These are phyloP conservation scores for Sycophila texana DNA, from an alignment of 2,888 invertebrate genomes.

Conservation along the genomic window DNA sequence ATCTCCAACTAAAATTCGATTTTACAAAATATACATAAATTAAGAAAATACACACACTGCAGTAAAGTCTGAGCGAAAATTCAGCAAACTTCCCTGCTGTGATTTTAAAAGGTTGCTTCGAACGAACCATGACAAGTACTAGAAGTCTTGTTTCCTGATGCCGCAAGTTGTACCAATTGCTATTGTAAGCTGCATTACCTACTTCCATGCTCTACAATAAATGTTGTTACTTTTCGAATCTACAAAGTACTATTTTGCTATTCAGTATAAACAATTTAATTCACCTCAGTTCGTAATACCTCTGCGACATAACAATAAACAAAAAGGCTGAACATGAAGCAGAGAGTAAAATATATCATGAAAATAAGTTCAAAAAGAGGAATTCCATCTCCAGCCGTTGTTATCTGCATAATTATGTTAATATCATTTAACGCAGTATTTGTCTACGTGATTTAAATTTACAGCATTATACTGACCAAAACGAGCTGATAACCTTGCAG, in stretches of 20 bases:
- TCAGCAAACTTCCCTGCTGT: slow-evolving; percentile 65
- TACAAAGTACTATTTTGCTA: neutral
- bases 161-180: slow-evolving; percentile 61
- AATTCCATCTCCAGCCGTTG: neutral
- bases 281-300: slow-evolving; percentile 47
- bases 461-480: slow-evolving; percentile 50
- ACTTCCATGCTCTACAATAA: slow-evolving; percentile 59
- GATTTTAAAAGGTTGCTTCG: slow-evolving; percentile 60
- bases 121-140: slow-evolving; percentile 59
- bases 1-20: neutral
- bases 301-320: slow-evolving; percentile 55
- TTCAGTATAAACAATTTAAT: neutral
- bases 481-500: slow-evolving; percentile 61
- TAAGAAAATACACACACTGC: slow-evolving; percentile 56
- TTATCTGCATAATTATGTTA: slow-evolving; percentile 8
- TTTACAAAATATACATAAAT: neutral
- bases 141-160: slow-evolving; percentile 56
- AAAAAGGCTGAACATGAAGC: slow-evolving; percentile 47
- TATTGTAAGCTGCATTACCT: slow-evolving; percentile 60
- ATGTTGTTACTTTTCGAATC: neutral
- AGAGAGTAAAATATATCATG: slow-evolving; percentile 43
- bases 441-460: neutral
- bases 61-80: slow-evolving; percentile 64
- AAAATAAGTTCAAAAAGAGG: slow-evolving; percentile 29
- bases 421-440: too few species aligned